These are phyloP conservation scores for Forficula auricularia DNA, from an alignment of 1,140 invertebrate species.

Conservation along the genomic window DNA sequence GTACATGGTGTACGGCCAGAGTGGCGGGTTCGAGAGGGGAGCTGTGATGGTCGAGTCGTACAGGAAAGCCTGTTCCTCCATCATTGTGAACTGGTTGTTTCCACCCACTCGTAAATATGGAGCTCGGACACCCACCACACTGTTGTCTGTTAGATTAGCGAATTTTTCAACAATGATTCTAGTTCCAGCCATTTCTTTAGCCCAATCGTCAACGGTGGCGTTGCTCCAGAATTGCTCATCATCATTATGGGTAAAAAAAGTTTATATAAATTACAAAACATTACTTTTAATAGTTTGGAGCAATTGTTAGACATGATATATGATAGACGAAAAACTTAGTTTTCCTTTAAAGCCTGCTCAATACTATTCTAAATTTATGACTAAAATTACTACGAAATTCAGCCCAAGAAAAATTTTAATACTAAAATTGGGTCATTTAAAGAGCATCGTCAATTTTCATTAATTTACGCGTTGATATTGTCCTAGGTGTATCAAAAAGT, in stretches of 20 bases:
- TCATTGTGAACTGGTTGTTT: slow-evolving; percentile 94
- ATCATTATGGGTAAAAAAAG: slow-evolving; percentile 80
- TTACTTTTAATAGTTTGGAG: no score
- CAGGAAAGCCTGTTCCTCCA: slow-evolving; percentile 90
- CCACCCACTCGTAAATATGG: slow-evolving; percentile 86
- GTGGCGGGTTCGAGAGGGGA: slow-evolving; percentile 73
- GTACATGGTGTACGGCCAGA: slow-evolving; percentile 96
- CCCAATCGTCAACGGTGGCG: slow-evolving; percentile 82
- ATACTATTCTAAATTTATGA: no score
- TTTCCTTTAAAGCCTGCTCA: no score
- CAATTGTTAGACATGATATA: no score
- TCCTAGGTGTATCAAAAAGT: no score
- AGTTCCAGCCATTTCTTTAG: slow-evolving; percentile 92
- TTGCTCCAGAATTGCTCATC: slow-evolving; percentile 89
- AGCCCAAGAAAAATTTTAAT: no score
- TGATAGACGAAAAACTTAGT: no score
- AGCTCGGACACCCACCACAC: slow-evolving; percentile 81
- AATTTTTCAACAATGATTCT: slow-evolving; percentile 83
- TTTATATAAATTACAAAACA: slow-evolving; percentile 25
- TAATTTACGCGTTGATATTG: no score
- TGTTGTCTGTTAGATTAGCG: slow-evolving; percentile 83
- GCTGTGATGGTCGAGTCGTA: slow-evolving; percentile 92
- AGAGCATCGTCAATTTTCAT: no score
- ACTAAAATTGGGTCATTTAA: no score
- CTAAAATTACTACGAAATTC: no score